Evolutionary conservation across 2,113 vertebrate species (phyloP).

Genomic region (Corynorhinus townsendii): DNA sequence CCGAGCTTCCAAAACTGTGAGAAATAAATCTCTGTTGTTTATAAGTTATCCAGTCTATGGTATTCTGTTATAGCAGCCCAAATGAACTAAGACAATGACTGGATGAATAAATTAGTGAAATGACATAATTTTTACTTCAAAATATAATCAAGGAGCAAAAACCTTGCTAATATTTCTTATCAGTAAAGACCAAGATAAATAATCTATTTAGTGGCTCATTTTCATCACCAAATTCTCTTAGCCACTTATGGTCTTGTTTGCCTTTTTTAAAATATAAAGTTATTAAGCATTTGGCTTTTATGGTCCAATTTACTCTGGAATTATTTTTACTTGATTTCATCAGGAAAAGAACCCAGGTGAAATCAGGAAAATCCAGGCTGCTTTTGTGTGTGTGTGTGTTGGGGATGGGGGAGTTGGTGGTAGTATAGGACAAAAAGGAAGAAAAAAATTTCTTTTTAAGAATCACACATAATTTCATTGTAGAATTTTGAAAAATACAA

Average conservation of each 20-base stretch:
- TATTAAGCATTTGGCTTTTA: constrained; percentile 19
- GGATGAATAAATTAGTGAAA: background rate
- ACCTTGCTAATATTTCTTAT: background rate
- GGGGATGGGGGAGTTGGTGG: background rate
- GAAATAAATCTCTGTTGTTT: background rate
- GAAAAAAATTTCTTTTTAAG: background rate
- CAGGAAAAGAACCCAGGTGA: constrained; percentile 9
- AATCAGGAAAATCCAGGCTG: constrained; percentile 2
- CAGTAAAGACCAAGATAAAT: constrained; percentile 2
- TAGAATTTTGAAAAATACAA: background rate
- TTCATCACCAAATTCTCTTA: constrained; percentile 29
- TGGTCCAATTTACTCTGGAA: background rate
- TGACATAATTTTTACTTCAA: constrained; percentile 18
- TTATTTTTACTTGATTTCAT: background rate
- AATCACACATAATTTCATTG: background rate
- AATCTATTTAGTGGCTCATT: constrained; percentile 4
- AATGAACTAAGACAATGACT: background rate
- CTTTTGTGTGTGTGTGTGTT: background rate
- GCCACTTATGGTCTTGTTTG: background rate
- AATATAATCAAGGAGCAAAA: background rate
- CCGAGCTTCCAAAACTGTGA: background rate
- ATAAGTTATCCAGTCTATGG: background rate
- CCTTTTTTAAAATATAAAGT: constrained; percentile 6
- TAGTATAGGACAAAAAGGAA: background rate
- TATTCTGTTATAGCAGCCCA: background rate